Evolutionary conservation across 1,140 invertebrate genomes (phyloP), one percentile per base, ranked within the genome.

Genomic region (Caenorhabditis remanei): DNA sequence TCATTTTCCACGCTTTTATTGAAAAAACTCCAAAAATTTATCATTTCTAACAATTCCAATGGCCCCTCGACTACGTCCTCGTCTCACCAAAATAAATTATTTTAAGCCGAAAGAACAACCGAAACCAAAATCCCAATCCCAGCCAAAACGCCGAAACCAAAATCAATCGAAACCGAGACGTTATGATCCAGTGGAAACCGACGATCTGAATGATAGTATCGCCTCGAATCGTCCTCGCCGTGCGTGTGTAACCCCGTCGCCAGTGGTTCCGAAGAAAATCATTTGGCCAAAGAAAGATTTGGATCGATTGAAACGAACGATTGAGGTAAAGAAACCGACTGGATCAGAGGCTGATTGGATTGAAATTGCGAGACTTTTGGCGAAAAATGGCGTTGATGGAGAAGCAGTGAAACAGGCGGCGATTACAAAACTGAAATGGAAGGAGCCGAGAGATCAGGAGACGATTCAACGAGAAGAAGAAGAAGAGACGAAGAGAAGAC

Each of bases 181-280:
- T 21, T 63, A 19, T 19, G n/a, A n/a, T 58, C 41, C 40, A 46
- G n/a, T 46, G 8, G 40, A 43, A 71, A 46, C 19, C 19, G 46
- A 79, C 46, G 71, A 71, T 16, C 65, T 50, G 9, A 79, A 79
- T 79, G 71, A 79, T n/a, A 79, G 71, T 14, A 79, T 79, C 13
- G 71, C 71, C 24, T 79, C 21, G 8, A 21, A 48, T 53, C 71
- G 71, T 32, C 71, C 71, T 9, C 71, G 71, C 11, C 71, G 71
- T 50, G 32, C 46, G 3, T 79, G 71, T 79, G 71, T n/a, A 14
- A 71, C 65, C 19, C 65, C 65, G 13, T 71, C 65, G 41, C 50
- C 71, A 53, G 46, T 46, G 4, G 71, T n/a, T 11, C 46, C 71
- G 19, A 79, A 79, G 14, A 48, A 24, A 50, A 79, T 79, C 11